Conservation (phyloP, 2,113 vertebrate species). For the Erinaceus europaeus region DNA sequence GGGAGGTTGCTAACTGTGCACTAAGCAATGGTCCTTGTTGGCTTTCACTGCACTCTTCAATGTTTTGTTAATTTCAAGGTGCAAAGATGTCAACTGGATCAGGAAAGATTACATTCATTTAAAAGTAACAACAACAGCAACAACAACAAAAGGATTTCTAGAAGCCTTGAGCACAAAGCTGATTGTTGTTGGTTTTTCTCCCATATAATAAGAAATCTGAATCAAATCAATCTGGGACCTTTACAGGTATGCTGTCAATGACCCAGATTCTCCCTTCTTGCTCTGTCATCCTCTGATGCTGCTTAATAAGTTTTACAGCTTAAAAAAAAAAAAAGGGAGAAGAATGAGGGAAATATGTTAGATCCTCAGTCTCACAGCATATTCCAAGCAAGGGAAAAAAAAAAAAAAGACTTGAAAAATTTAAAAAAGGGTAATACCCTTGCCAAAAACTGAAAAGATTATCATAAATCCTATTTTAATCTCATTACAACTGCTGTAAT, state of each 20-base stretch:
- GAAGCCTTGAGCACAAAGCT: background rate
- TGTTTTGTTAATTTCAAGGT: background rate
- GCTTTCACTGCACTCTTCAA: background rate
- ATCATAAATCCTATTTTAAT: constrained; percentile 24
- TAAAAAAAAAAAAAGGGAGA: no score
- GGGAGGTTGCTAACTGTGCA: background rate
- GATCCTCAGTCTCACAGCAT: background rate
- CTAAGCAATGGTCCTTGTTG: background rate
- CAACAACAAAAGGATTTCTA: background rate
- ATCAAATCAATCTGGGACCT: background rate
- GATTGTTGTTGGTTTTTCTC: no score
- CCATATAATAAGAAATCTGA: background rate
- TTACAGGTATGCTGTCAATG: background rate
- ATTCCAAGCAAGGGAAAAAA: background rate
- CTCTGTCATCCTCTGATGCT: background rate
- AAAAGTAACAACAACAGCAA: background rate
- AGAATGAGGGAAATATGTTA: no score
- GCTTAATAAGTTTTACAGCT: no score
- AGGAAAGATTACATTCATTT: background rate
- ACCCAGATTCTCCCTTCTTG: background rate
- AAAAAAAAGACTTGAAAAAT: no score
- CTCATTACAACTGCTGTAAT: no score
- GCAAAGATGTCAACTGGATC: background rate
- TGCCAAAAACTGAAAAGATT: constrained; percentile 1
- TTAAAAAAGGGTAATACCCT: background rate